Percentiles rank a stretch among this genome's conserved stretches.
These are phyloP conservation scores for Metopolophium dirhodum DNA, from an alignment of 1,140 invertebrate genomes.

Conservation along the genomic window DNA sequence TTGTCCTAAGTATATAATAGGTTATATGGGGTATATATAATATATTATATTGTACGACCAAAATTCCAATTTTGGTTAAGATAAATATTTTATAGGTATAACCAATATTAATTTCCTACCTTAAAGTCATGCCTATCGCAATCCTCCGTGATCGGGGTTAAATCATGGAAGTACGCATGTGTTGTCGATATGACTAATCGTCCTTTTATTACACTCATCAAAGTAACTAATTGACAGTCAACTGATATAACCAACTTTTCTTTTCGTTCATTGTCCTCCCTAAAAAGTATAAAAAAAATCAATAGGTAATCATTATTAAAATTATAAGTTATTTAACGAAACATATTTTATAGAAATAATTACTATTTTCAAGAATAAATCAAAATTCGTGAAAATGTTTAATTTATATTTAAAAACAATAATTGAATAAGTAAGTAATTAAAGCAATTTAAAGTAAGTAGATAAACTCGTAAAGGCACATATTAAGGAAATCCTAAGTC, in stretches of 20 bases:
- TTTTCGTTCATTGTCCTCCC: constrained; percentile 60
- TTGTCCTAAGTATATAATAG: background rate
- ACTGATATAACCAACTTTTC: constrained; percentile 70
- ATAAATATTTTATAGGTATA: background rate
- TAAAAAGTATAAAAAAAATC: background rate
- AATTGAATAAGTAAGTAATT: too few species aligned
- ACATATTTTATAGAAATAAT: too few species aligned
- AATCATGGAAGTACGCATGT: constrained; percentile 71
- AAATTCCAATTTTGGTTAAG: background rate
- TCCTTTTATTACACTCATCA: constrained; percentile 71
- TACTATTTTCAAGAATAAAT: too few species aligned
- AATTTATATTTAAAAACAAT: too few species aligned
- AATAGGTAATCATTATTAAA: background rate
- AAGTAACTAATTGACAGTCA: constrained; percentile 71
- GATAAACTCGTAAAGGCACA: too few species aligned
- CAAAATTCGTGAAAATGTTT: too few species aligned
- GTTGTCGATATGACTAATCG: constrained; percentile 72
- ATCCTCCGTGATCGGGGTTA: constrained; percentile 68
- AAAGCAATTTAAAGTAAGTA: too few species aligned
- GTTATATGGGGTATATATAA: too few species aligned
- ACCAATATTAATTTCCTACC: constrained; percentile 59
- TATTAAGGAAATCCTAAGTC: too few species aligned
- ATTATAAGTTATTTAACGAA: background rate
- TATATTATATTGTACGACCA: background rate
- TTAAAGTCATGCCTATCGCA: constrained; percentile 66